Evolutionary conservation across 1,140 invertebrate species (phyloP).

Genomic region (Orchesella cincta): DNA sequence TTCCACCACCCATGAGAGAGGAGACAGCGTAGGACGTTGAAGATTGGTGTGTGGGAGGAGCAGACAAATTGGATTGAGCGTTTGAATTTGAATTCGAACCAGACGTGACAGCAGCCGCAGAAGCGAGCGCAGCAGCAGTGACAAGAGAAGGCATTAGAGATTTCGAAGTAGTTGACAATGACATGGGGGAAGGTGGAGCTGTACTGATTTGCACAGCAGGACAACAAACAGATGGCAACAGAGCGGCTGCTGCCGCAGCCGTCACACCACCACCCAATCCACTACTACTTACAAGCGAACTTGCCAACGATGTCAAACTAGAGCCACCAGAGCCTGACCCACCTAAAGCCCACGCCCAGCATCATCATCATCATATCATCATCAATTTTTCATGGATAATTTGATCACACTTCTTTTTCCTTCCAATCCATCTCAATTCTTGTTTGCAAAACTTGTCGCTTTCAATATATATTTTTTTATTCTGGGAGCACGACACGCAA

Average conservation of each 20-base stretch:
- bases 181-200: neutral
- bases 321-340: neutral
- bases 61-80: neutral
- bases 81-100: neutral
- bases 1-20: neutral
- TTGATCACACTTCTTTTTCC: neutral
- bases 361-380: conserved; percentile 3
- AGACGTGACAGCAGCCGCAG: neutral
- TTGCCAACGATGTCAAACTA: neutral
- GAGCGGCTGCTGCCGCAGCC: neutral
- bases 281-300: neutral
- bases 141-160: conserved; percentile 17
- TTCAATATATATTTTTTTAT: neutral
- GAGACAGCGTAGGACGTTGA: too few relatives aligned
- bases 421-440: neutral
- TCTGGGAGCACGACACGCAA: too few relatives aligned
- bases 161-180: too few relatives aligned
- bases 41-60: too few relatives aligned
- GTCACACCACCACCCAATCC: neutral
- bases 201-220: conserved; percentile 8
- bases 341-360: conserved; percentile 23
- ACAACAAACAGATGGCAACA: conserved; percentile 1
- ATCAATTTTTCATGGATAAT: too few relatives aligned
- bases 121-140: conserved; percentile 20
- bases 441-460: neutral